Percentiles rank a stretch among this genome's conserved stretches.
phyloP scores from a whole-genome alignment of 53 echinoderm and acorn worm species.

The Actinopyga echinites region DNA sequence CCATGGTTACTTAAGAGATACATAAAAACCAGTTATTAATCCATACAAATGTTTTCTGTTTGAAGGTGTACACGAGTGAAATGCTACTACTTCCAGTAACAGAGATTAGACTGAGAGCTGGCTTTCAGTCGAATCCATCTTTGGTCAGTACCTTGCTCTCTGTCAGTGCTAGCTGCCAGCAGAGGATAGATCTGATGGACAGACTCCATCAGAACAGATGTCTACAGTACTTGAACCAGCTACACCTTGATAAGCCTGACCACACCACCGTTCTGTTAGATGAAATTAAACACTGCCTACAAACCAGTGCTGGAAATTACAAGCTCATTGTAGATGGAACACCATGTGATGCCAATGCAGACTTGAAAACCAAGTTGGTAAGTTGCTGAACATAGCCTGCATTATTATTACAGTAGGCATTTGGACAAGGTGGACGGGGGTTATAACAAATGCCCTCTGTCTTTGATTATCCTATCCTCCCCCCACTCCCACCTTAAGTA shows the following conservation, averaged over 20 bases:
- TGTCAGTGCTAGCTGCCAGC: conserved; percentile 59
- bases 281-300: conserved; percentile 12
- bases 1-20: no score
- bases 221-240: conserved; percentile 45
- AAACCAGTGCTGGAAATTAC: neutral
- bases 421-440: no score
- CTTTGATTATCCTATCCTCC: no score
- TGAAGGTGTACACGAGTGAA: conserved; percentile 83
- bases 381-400: neutral
- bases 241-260: conserved; percentile 39
- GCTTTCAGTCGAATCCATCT: conserved; percentile 74
- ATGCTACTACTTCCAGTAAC: conserved; percentile 67
- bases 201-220: conserved; percentile 9
- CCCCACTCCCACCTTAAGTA: no score
- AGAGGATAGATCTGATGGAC: conserved; percentile 27
- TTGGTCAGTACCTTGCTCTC: conserved; percentile 79
- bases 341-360: conserved; percentile 2
- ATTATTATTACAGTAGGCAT: no score
- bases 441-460: no score
- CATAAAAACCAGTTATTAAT: no score
- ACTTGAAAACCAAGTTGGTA: conserved; percentile 55
- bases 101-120: conserved; percentile 72
- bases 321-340: neutral
- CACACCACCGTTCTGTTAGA: conserved; percentile 3
- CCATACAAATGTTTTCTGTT: neutral